Evolutionary conservation across 2,113 vertebrate species (phyloP).

Genomic region (Anolis sagrei): DNA sequence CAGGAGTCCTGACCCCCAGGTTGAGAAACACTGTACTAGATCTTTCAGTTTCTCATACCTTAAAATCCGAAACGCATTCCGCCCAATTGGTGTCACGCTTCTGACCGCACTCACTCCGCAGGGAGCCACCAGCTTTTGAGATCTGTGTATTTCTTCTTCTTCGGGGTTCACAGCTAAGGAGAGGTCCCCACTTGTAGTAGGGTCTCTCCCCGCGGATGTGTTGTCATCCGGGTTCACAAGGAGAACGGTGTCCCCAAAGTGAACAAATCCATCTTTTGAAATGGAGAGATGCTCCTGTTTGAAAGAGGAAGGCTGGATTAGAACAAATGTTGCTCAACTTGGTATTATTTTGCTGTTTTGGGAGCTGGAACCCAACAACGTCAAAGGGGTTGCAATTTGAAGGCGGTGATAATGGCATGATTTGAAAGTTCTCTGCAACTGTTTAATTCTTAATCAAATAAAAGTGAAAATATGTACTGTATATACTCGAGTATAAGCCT

Average conservation of each 20-base stretch:
- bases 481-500: too few species aligned
- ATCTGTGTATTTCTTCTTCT: slow-evolving; percentile 50
- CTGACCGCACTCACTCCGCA: slow-evolving; percentile 75
- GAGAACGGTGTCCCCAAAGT: slow-evolving; percentile 88
- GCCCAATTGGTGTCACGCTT: slow-evolving; percentile 60
- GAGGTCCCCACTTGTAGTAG: slow-evolving; percentile 25
- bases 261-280: slow-evolving; percentile 80
- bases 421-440: not conserved
- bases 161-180: slow-evolving; percentile 79
- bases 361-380: too few species aligned
- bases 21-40: too few species aligned
- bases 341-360: too few species aligned
- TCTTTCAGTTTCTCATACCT: slow-evolving; percentile 73
- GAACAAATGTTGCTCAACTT: not conserved
- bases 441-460: not conserved
- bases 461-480: too few species aligned
- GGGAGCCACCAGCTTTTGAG: slow-evolving; percentile 54
- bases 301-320: not conserved
- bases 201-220: fast-evolving
- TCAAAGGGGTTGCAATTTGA: too few species aligned
- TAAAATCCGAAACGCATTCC: slow-evolving; percentile 82
- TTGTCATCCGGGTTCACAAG: slow-evolving; percentile 76
- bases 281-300: slow-evolving; percentile 81
- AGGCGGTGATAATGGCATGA: not conserved
- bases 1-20: too few species aligned